Base-by-base conservation (phyloP, 2,888 invertebrate species). In the Anorthoa munda region DNA sequence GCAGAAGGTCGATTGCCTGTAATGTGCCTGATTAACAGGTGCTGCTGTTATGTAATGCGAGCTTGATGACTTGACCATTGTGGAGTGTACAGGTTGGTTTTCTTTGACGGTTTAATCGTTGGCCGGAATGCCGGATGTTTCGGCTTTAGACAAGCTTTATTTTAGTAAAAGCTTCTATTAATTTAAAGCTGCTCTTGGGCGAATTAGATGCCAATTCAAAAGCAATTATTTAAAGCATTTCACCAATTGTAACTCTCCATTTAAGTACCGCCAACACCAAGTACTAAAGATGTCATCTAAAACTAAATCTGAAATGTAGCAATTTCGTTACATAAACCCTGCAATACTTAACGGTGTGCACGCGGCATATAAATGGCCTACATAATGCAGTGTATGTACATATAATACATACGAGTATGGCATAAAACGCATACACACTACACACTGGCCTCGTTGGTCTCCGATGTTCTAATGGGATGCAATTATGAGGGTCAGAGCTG, bases 1-100 rank as follows among this genome's bases (percentile, higher is more conserved):
- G 65, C 85, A 86, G 92, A 92, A 94, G 94, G 93, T 93, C 93
- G 92, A 91, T 91, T 89, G 90, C 88, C 77, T 74, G 79, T 85
- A 86, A 86, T 86, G 67, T 68, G 77, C 17, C 91, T 91, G 90
- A 94, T 94, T 93, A 93, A 88, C 92, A 90, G 91, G 90, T 75
- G 73, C 73, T 60, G 76, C 70, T 75, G 82, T 85, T 82, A 79
- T 65, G 71, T 84, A 84, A 83, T 84, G 39, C 64, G 46, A 67
- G 66, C 39, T 65, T 81, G 66, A 45, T 66, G 55, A 67, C 65
- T 66, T 68, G 58, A 68, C 74, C 69, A 77, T 79, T 79, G 68
- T 69, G 59, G 60, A 46, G 59, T 55, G 48, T 59, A 46, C 31
- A 39, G 11, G 56, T 51, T 53, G 26, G 63, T 53, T 70, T 61